These are phyloP conservation scores for Baccha elongata DNA, from an alignment of 2,888 invertebrate species.

Conservation along the genomic window DNA sequence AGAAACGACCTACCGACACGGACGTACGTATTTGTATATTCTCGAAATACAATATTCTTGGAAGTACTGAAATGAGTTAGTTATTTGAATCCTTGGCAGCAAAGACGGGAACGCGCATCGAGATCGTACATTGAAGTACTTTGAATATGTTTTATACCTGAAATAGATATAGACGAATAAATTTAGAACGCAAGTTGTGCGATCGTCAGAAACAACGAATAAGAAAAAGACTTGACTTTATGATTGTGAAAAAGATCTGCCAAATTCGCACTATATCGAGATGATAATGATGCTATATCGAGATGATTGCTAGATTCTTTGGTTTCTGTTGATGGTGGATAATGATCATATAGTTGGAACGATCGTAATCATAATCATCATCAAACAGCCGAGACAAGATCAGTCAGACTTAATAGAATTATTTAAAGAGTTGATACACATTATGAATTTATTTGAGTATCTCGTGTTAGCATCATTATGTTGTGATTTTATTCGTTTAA, in stretches of 20 bases:
- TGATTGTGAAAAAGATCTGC: constrained; percentile 6
- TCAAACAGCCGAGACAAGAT: background rate
- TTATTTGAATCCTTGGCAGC: constrained; percentile 45
- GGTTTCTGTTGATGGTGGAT: background rate
- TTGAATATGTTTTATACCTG: constrained; percentile 64
- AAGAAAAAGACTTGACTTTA: constrained; percentile 23
- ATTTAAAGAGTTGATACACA: background rate
- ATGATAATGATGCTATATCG: constrained; percentile 11
- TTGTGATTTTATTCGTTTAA: too few relatives aligned
- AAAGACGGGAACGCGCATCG: constrained; percentile 37
- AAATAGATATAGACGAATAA: constrained; percentile 64
- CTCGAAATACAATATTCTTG: constrained; percentile 71
- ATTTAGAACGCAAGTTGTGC: constrained; percentile 63
- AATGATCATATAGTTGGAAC: constrained; percentile 1
- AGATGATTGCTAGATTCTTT: constrained; percentile 6
- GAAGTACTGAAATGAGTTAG: constrained; percentile 59
- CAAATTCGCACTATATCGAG: background rate
- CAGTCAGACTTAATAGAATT: constrained; percentile 4
- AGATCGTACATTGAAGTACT: constrained; percentile 49
- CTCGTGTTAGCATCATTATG: background rate
- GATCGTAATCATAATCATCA: constrained; percentile 2
- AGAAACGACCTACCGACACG: too few relatives aligned
- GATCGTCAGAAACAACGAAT: constrained; percentile 33
- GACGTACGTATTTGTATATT: background rate
- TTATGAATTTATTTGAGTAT: background rate